Base-by-base conservation (phyloP, 1,140 invertebrate genomes). In the Himalopsyche phryganea region DNA sequence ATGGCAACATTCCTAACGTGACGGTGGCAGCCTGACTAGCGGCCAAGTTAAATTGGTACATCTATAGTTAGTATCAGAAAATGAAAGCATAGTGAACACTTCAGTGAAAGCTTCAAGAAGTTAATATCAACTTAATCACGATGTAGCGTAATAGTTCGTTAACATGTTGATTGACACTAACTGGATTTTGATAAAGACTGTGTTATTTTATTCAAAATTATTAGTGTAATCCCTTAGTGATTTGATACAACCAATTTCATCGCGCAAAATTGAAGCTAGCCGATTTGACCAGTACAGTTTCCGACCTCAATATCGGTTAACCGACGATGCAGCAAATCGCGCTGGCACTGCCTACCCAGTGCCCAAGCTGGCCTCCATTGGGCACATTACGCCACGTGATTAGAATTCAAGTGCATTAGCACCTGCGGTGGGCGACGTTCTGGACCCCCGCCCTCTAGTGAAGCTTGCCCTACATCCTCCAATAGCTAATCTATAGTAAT, bases 371-470 rank as follows among this genome's bases (percentile, higher is more conserved):
- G 23, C 23, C 40, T 41, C 17, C 17, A 41, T 14, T 13, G 40
- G 13, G 17, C 40, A 13, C 17, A 41, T 41, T 41, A 13, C 41
- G 49, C 14, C 51, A 52, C 50, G 58, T 60, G 58, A 60, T 60
- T 60, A 54, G 58, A 60, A 60, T 60, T 49, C 50, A 52, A 54
- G 20, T 50, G 51, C 50, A 50, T 54, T 54, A 60, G 47, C 58
- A 54, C 58, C 58, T 54, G 51, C 51, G 45, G 50, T 38, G 17
- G 13, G 9, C 2, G 10, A 7, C 3, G 15, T 11, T 40, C 38
- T 13, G n/a, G n/a, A n/a, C 3, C 38, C 11, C 38, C 38, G 3
- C 38, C n/a, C 11, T 13, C 15, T 11, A n/a, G n/a, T 15, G n/a
- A 15, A 15, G 38, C 38, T 9, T 28, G 23, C 4, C 9, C 9